Percentiles rank a stretch among this genome's conserved stretches.
Conservation (phyloP, 2,888 invertebrate genomes). For the Tipula confusa region DNA sequence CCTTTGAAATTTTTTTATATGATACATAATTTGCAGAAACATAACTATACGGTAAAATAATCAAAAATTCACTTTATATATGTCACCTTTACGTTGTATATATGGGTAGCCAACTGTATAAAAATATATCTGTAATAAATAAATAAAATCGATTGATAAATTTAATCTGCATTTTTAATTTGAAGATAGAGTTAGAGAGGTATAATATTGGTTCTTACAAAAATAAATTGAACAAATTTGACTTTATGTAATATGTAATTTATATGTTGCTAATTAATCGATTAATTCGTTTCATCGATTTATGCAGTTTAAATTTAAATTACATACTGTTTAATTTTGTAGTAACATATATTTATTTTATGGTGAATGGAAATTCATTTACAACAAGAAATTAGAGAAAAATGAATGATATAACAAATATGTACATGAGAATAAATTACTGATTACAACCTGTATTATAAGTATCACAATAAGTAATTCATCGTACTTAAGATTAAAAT, state of each 20-base stretch:
- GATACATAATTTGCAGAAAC: neutral
- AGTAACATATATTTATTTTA: neutral
- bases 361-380: neutral
- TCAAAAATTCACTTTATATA: neutral
- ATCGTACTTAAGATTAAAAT: conserved; percentile 12
- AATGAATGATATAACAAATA: neutral
- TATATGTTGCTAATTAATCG: too few species aligned
- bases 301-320: too few species aligned
- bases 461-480: conserved; percentile 1
- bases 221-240: too few species aligned
- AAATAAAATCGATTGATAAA: conserved; percentile 25
- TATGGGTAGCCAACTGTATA: neutral
- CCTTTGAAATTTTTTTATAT: neutral
- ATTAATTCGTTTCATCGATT: too few species aligned
- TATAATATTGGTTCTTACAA: neutral
- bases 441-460: conserved; percentile 20
- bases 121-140: conserved; percentile 5
- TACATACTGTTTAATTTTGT: neutral
- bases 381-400: neutral
- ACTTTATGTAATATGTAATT: too few species aligned
- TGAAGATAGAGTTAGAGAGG: neutral
- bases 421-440: neutral
- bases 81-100: neutral
- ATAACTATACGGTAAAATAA: neutral
- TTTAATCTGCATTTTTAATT: conserved; percentile 16